A percentile compares a stretch with the other conserved stretches of the same genome.
phyloP scores from a whole-genome alignment of 2,888 invertebrate species.

The Idaea biselata region DNA sequence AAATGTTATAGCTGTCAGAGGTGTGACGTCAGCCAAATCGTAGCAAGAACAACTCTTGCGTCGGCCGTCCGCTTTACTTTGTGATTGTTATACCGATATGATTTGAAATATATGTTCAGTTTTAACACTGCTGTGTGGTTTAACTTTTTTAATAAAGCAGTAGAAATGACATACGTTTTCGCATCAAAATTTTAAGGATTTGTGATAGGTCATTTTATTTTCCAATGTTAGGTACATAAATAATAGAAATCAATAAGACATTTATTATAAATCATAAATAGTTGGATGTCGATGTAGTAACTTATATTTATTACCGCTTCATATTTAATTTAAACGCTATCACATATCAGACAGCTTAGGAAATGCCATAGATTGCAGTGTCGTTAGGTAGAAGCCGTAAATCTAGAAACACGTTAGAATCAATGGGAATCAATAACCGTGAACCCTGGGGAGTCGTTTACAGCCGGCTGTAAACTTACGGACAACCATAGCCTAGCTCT shows the following conservation, averaged over 20 bases:
- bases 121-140: slow-evolving; percentile 5
- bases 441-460: slow-evolving; percentile 64
- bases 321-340: neutral
- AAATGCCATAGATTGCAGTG: slow-evolving; percentile 27
- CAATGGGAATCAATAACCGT: slow-evolving; percentile 72
- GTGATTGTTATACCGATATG: slow-evolving; percentile 62
- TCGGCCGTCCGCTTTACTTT: slow-evolving; percentile 33
- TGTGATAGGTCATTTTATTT: neutral
- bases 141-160: neutral
- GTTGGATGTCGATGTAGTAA: neutral
- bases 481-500: slow-evolving; percentile 25
- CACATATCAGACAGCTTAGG: neutral
- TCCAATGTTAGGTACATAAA: neutral
- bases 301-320: neutral
- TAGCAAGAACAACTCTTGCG: slow-evolving; percentile 52
- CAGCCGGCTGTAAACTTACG: slow-evolving; percentile 41
- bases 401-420: slow-evolving; percentile 72
- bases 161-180: no score
- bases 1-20: slow-evolving; percentile 79
- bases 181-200: no score
- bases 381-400: slow-evolving; percentile 54
- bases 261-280: neutral
- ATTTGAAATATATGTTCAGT: slow-evolving; percentile 34
- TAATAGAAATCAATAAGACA: neutral
- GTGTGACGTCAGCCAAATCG: slow-evolving; percentile 77